These are phyloP conservation scores for Mythimna pallens DNA, from an alignment of 2,888 invertebrate genomes.

Conservation along the genomic window DNA sequence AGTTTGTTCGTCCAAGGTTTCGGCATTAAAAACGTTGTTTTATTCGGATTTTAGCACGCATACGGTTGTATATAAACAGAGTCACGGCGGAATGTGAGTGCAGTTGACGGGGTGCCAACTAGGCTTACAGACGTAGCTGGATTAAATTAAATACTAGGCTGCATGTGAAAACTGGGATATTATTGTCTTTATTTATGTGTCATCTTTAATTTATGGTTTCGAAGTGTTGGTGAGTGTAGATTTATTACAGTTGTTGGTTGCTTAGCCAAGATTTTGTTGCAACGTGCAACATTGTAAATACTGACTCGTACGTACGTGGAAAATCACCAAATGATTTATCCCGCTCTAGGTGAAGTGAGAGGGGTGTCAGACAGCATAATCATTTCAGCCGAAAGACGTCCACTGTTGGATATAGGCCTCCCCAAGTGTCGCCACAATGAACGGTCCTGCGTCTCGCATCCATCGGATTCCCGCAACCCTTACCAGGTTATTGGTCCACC, in stretches of 20 bases:
- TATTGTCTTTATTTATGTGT: slow-evolving; percentile 61
- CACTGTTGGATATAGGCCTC: too few relatives aligned
- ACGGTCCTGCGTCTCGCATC: too few relatives aligned
- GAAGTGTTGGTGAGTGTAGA: background rate
- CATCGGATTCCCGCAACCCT: too few relatives aligned
- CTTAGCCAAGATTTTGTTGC: background rate
- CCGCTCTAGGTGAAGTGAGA: too few relatives aligned
- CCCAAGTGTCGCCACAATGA: too few relatives aligned
- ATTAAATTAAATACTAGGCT: slow-evolving; percentile 68
- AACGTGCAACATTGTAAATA: slow-evolving; percentile 2
- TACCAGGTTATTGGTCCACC: too few relatives aligned
- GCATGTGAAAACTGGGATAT: slow-evolving; percentile 65
- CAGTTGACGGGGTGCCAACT: slow-evolving; percentile 74
- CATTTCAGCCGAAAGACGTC: too few relatives aligned
- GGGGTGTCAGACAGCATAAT: too few relatives aligned
- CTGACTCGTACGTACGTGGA: background rate
- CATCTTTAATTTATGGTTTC: slow-evolving; percentile 44
- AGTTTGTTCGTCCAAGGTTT: slow-evolving; percentile 43
- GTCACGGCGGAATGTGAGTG: slow-evolving; percentile 66
- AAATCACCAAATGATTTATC: too few relatives aligned
- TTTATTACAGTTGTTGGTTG: background rate
- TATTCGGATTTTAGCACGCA: slow-evolving; percentile 46
- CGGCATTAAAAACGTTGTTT: slow-evolving; percentile 40
- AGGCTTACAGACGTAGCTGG: slow-evolving; percentile 64
- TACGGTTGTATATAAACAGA: slow-evolving; percentile 67